Conservation (phyloP, 2,888 invertebrate species). For the Ennomos erosarius region DNA sequence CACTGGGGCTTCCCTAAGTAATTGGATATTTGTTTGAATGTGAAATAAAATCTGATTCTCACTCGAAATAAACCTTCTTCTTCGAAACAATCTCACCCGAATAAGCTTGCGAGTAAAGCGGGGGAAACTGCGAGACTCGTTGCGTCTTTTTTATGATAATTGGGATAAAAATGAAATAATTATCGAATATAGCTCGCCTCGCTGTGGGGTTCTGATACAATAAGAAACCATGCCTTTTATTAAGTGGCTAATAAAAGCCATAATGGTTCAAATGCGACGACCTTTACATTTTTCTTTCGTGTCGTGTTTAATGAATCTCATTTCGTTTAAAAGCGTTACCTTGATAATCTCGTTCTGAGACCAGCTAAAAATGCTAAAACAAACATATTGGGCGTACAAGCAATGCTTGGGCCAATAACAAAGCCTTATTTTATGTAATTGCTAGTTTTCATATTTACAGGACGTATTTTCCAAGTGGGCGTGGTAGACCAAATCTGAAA, state of each 20-base stretch:
- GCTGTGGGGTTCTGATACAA: constrained; percentile 3
- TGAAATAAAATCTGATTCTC: constrained; percentile 63
- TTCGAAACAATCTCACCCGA: constrained; percentile 47
- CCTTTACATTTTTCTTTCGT: constrained; percentile 24
- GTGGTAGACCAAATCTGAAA: no score
- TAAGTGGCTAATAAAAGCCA: constrained; percentile 7
- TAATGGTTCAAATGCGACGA: constrained; percentile 8
- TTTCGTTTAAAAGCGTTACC: constrained; percentile 25
- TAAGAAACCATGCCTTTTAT: constrained; percentile 4
- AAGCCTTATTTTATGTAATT: no score
- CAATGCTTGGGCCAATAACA: no score
- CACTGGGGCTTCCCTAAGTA: constrained; percentile 58
- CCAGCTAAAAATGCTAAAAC: constrained; percentile 5
- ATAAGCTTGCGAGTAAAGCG: constrained; percentile 39
- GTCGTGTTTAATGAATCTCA: constrained; percentile 25
- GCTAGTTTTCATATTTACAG: no score
- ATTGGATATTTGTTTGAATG: constrained; percentile 71
- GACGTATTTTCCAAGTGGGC: no score
- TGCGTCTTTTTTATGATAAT: constrained; percentile 44
- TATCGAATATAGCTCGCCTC: constrained; percentile 12
- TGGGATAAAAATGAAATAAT: constrained; percentile 36
- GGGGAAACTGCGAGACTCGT: constrained; percentile 36
- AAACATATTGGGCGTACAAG: not conserved
- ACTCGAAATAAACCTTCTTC: constrained; percentile 54
- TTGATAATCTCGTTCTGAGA: constrained; percentile 18